Evolutionary conservation across 2,113 vertebrate species (phyloP), one percentile per base, ranked within the genome.

Genomic region (Peucedramus taeniatus): DNA sequence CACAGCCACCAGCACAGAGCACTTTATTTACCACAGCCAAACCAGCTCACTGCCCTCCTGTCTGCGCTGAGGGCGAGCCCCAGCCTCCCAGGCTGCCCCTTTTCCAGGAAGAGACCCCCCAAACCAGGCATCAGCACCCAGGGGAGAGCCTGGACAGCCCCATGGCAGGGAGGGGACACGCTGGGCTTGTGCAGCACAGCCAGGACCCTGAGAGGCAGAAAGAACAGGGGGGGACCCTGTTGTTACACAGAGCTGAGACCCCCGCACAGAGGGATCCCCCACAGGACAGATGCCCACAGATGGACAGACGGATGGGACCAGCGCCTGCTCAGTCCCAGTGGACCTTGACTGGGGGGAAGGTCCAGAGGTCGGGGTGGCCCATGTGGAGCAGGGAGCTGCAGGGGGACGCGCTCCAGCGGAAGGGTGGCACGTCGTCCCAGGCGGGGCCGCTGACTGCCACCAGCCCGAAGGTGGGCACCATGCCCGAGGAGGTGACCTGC

Each of bases 321-420:
- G 37, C 0, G 3, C 12, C 28, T 3, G 12, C 57, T 98, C 98
- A 98, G 71, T 97, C 97, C 99, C 99, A 99, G 18, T 9, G 93
- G 92, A 99, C 97, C 81, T 97, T 94, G 65, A 99, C 24, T 2
- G 98, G 98, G 9, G 94, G 96, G 93, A 99, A 99, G 69, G 91
- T 97, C 99, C 99, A 99, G 83, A 98, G 98, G 97, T 99, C 99
- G 0, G 99, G 99, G 15, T 99, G 99, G 6, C 99, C 99, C 98
- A 99, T 99, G 97, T 99, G 99, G 30, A 98, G 81, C 68, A 98
- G 94, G 59, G 85, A 53, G 23, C 85, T 96, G 96, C 98, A 99
- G 2, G 99, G 98, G 1, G 99, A 99, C 1, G 92, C 35, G 91
- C 99, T 99, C 99, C 99, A 99, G 96, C 98, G 98, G 97, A 99